Percentiles rank a stretch among this genome's conserved stretches.
phyloP scores from a whole-genome alignment of 30 jellyfish, hydroid and myxozoan species.

The Nemopilema nomurai region DNA sequence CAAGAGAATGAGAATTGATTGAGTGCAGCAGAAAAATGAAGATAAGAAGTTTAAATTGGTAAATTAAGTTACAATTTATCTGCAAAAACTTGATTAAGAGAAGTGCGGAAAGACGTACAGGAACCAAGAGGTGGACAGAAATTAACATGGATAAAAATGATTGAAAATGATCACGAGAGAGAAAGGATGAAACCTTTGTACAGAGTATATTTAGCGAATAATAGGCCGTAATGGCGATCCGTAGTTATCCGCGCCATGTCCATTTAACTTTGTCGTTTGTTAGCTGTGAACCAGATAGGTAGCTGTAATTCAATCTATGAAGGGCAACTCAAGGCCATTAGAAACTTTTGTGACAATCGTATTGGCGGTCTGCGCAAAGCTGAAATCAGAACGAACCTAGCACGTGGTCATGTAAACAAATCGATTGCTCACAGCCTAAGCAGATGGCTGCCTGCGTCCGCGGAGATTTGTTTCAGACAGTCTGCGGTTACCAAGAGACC shows the following conservation, averaged over 20 bases:
- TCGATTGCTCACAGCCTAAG: no score
- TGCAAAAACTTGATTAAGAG: neutral
- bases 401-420: no score
- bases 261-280: no score
- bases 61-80: neutral
- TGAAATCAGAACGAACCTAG: no score
- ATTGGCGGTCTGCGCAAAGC: no score
- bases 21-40: neutral
- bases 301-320: no score
- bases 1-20: neutral
- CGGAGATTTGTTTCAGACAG: no score
- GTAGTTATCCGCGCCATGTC: neutral
- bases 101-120: neutral
- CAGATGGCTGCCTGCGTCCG: no score
- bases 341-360: no score
- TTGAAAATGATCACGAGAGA: slow-evolving; percentile 12
- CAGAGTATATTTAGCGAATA: neutral
- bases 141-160: slow-evolving; percentile 4
- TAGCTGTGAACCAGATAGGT: neutral
- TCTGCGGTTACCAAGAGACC: no score
- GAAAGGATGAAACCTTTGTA: neutral
- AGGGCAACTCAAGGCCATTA: no score
- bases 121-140: slow-evolving; percentile 14
- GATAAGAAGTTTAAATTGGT: no score
- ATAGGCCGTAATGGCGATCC: slow-evolving; percentile 14